phyloP scores from a whole-genome alignment of 2,888 invertebrate species.

The Andrena bicolor region DNA sequence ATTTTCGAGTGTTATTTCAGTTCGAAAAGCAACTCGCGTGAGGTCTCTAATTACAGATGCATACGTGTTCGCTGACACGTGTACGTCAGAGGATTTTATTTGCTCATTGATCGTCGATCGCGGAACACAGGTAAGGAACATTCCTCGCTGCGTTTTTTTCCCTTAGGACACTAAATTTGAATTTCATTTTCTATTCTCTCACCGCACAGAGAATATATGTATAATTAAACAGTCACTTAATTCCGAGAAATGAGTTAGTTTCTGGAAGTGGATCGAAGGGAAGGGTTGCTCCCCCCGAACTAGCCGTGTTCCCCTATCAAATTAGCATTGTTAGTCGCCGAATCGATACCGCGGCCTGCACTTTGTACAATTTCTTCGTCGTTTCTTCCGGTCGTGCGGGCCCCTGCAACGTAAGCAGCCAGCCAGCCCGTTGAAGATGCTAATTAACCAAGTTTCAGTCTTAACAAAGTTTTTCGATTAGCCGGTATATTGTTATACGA shows the following conservation, averaged over 20 bases:
- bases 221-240: too few species aligned
- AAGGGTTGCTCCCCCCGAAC: background rate
- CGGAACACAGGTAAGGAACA: background rate
- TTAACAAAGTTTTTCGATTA: slow-evolving; percentile 85
- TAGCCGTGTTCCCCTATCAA: slow-evolving; percentile 35
- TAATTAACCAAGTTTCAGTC: slow-evolving; percentile 84
- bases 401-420: slow-evolving; percentile 78
- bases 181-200: too few species aligned
- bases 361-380: slow-evolving; percentile 79
- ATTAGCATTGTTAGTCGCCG: slow-evolving; percentile 64
- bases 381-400: slow-evolving; percentile 57
- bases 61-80: background rate
- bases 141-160: too few species aligned
- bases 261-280: background rate
- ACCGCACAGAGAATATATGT: too few species aligned
- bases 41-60: background rate
- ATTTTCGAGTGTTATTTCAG: slow-evolving; percentile 14
- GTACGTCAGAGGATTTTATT: background rate
- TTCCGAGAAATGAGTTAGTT: background rate
- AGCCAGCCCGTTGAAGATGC: slow-evolving; percentile 81
- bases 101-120: background rate
- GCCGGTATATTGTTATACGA: slow-evolving; percentile 83
- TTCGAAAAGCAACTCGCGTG: slow-evolving; percentile 9
- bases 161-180: too few species aligned
- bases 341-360: slow-evolving; percentile 72